Conservation (phyloP, 2,888 invertebrate genomes). For the Rhagium mordax region DNA sequence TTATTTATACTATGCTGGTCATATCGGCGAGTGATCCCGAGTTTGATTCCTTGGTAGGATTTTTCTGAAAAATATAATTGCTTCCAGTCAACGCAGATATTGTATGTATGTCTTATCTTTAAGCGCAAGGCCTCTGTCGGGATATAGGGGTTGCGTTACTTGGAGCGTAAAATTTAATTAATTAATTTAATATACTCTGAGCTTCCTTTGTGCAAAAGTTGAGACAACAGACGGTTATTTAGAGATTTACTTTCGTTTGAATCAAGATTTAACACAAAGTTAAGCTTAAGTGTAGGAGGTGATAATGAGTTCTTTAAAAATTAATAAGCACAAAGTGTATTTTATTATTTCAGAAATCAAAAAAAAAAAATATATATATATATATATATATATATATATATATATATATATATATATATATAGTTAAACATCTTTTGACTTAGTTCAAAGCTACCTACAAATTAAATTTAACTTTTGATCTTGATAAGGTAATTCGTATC, state of each 20-base stretch:
- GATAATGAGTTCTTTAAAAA: not conserved
- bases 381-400: no score
- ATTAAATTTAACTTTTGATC: not conserved
- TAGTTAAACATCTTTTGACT: not conserved
- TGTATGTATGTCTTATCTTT: not conserved
- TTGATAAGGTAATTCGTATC: not conserved
- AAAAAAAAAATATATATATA: no score
- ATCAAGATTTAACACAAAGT: not conserved
- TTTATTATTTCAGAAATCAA: not conserved
- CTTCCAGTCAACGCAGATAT: not conserved
- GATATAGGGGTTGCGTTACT: not conserved
- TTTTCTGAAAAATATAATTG: no score
- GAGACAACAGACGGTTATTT: not conserved
- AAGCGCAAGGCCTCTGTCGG: not conserved
- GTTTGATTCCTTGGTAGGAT: no score
- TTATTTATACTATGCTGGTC: no score
- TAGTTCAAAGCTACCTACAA: not conserved
- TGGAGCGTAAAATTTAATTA: not conserved
- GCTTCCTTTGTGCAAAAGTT: not conserved
- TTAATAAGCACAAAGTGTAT: not conserved
- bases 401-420: no score
- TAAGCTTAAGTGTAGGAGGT: not conserved
- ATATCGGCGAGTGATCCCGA: no score
- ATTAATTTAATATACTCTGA: not conserved
- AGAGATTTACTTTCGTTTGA: not conserved